phyloP scores from a whole-genome alignment of 2,113 vertebrate genomes.

The Elachura formosa region DNA sequence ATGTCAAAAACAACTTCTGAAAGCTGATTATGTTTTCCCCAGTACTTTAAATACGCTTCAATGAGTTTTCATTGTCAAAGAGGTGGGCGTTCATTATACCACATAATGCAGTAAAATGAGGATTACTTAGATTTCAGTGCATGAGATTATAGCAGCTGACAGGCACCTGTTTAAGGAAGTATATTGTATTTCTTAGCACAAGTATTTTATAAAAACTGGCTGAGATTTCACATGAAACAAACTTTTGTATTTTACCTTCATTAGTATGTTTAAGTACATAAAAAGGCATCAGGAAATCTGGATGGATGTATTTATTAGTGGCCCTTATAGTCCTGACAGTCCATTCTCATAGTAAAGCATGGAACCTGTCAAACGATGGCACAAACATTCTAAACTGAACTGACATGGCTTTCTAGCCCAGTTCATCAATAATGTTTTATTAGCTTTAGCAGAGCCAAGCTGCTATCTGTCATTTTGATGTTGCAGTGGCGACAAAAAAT shows the following conservation, averaged over 20 bases:
- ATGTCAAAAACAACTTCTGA: conserved; percentile 17
- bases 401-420: conserved; percentile 66
- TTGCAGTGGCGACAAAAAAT: conserved; percentile 59
- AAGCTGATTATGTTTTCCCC: not conserved
- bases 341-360: conserved; percentile 76
- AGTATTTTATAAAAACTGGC: conserved; percentile 7
- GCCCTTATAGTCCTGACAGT: conserved; percentile 36
- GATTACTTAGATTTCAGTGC: conserved; percentile 42
- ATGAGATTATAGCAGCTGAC: conserved; percentile 47
- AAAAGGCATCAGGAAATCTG: conserved; percentile 47
- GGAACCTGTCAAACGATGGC: conserved; percentile 73
- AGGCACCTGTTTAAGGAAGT: conserved; percentile 35
- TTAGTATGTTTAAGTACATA: conserved; percentile 33
- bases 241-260: not conserved
- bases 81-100: conserved; percentile 8
- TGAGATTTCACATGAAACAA: not conserved
- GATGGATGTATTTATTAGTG: conserved; percentile 70
- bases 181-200: conserved; percentile 3
- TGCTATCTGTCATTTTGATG: conserved; percentile 60
- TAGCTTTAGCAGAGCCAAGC: conserved; percentile 57
- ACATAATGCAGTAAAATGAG: conserved; percentile 39
- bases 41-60: conserved; percentile 21
- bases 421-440: conserved; percentile 77
- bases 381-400: conserved; percentile 76
- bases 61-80: conserved; percentile 40